Base-by-base conservation (phyloP, 2,797 vertebrate genomes). In the Chiroxiphia lanceolata region DNA sequence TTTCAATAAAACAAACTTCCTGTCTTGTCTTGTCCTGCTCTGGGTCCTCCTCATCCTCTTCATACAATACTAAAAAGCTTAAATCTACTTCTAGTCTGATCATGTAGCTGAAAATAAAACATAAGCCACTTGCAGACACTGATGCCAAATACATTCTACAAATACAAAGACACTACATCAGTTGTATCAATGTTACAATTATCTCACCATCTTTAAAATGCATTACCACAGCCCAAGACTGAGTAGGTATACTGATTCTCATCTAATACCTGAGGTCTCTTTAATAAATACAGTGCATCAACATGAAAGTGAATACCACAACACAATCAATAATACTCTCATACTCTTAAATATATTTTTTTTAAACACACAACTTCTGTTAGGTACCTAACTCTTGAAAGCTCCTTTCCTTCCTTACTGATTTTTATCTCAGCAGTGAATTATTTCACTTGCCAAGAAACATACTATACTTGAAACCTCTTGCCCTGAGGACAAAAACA, bases 391-490 rank as follows among this genome's bases (percentile, higher is more conserved):
- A 45, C 76, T 53, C 82, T 75, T 82, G 57, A 88, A 81, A 93
- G 71, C 40, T 91, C 59, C 76, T 45, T 89, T 93, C 71, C 40
- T 87, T 29, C 23, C 70, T 83, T 71, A 38, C 50, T 80, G 95
- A 91, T 89, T 97, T 95, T 95, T 95, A 94, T 91, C 91, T 94
- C 69, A 67, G 61, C 63, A 83, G 64, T 75, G 82, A 94, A 95
- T 90, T 86, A 92, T 79, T 94, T 91, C 42, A 78, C 61, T 83
- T 89, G 94, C 94, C 94, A 95, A 93, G 89, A 93, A 87, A 40
- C 87, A 68, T 26, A 88, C 79, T 72, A 64, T 47, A 68, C 64
- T 69, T 93, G 54, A 94, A 95, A 87, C 47, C 65, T 93, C 74
- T 80, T 85, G 71, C 90, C 94, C 89, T 57, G 74, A 87, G 94